Evolutionary conservation across 2,797 vertebrate genomes (phyloP), one percentile per base, ranked within the genome.

Genomic region (Thripadectes ignobilis): DNA sequence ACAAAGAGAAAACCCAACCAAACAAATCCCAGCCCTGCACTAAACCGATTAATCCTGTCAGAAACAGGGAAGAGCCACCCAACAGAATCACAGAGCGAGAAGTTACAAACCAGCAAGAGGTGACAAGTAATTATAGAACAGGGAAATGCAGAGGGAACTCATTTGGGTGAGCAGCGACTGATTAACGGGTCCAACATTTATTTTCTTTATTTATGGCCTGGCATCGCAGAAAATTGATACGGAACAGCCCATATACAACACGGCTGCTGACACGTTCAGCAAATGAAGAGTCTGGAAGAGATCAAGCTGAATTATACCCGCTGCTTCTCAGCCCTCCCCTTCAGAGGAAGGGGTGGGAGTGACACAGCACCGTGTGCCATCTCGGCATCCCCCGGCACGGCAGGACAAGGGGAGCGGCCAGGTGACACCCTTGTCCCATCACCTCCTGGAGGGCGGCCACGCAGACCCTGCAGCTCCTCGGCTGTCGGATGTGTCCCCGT

Each of bases 101-200:
- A 96, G 95, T 87, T 96, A 94, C 93, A 84, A 79, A 92, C 38
- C 88, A 88, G 95, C 90, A 91, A 74, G 48, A 88, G 93, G 85
- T 96, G 96, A 97, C 97, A 97, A 97, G 96, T 94, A 95, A 97
- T 97, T 97, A 95, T 34, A 71, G 95, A 93, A 49, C 89, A 95
- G 95, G 94, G 75, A 95, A 94, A 96, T 7, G 85, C 71, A 90
- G 61, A 72, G 77, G 93, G 79, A 95, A 18, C 87, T 96, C 93
- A 89, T 95, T 94, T 94, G 95, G 89, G 95, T 81, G 94, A 97
- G 88, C 83, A 85, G 92, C 62, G 1, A 19, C 87, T 97, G 96
- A 97, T 97, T 95, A 97, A 94, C 62, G 22, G 86, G 26, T 17
- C 6, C 80, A 55, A 45, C 93, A 95, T 97, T 96, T 93, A 68